Base-by-base conservation (phyloP, 1,140 invertebrate species). In the Drosophila tristis region DNA sequence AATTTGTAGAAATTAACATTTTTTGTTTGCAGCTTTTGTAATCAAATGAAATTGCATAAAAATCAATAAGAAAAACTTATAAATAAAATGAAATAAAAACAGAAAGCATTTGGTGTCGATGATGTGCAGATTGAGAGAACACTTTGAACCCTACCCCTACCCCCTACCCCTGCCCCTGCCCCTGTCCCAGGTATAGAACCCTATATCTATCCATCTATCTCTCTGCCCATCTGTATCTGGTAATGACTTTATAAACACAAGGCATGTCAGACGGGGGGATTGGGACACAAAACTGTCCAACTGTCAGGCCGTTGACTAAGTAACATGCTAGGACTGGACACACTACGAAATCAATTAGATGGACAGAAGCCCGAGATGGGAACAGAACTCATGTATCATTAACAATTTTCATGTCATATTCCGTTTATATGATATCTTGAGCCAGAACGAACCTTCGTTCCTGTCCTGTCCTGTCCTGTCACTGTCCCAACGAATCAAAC, bases 1-100 rank as follows among this genome's bases (percentile, higher is more conserved):
- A 90, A 90, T 90, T 90, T 90, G 87, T 85, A 90, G 76, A 90
- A 87, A 90, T 90, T 90, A 90, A 87, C 79, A 66, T 89, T 84
- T 87, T 84, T 75, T 66, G 64, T 66, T 62, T 1, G 53, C 65
- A 47, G 53, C 35, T 51, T 55, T 74, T 82, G 75, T 89, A 81
- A 89, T 89, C 82, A 78, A 89, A 84, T 89, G 84, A 89, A 84
- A 89, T 84, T 89, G 84, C 84, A 89, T 56, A 89, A 89, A 89
- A 89, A 89, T 90, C 85, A 80, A 89, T 89, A 81, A 70, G 59
- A 47, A 53, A 66, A 56, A 29, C 0, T 11, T 43, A 15, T 26
- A 44, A 26, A 5, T 25, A 20, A 1, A 8, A 20, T 2, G 20
- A 62, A 80, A 59, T 55, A 48, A 78, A 74, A 78, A 63, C 31